Percentiles rank a stretch among this genome's conserved stretches.
phyloP scores from a whole-genome alignment of 2,888 invertebrate species.

The Nymphalis c-album region DNA sequence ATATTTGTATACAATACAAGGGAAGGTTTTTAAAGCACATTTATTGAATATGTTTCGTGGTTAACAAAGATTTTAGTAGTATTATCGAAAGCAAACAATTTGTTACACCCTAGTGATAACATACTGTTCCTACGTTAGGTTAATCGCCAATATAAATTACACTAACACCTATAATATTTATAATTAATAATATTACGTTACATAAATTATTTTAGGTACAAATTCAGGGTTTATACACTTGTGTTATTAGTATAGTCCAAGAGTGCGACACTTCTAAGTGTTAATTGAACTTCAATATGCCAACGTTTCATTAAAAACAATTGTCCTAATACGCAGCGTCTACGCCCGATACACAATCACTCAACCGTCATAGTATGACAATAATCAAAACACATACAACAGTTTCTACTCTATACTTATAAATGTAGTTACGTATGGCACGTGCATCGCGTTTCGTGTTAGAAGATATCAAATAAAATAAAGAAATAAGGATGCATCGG shows the following conservation, averaged over 20 bases:
- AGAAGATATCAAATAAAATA: constrained; percentile 25
- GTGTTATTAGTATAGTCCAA: constrained; percentile 37
- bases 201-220: constrained; percentile 59
- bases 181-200: constrained; percentile 57
- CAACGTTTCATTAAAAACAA: constrained; percentile 33
- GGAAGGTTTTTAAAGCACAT: constrained; percentile 35
- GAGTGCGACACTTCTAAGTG: constrained; percentile 35
- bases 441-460: constrained; percentile 37
- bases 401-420: constrained; percentile 38
- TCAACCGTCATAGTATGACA: constrained; percentile 37
- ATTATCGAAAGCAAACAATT: constrained; percentile 25
- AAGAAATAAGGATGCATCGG: constrained; percentile 30
- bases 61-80: constrained; percentile 30
- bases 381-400: constrained; percentile 39
- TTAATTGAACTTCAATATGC: constrained; percentile 31
- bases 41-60: constrained; percentile 18
- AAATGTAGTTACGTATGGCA: constrained; percentile 35
- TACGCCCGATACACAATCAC: constrained; percentile 45
- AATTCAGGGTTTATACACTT: constrained; percentile 32
- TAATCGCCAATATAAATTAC: constrained; percentile 61
- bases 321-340: constrained; percentile 36
- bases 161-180: constrained; percentile 57
- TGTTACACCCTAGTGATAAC: constrained; percentile 28
- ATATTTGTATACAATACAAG: constrained; percentile 30
- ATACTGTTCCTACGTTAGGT: constrained; percentile 38